phyloP scores from a whole-genome alignment of 2,113 vertebrate genomes.

The Ivindomyrus marchei region DNA sequence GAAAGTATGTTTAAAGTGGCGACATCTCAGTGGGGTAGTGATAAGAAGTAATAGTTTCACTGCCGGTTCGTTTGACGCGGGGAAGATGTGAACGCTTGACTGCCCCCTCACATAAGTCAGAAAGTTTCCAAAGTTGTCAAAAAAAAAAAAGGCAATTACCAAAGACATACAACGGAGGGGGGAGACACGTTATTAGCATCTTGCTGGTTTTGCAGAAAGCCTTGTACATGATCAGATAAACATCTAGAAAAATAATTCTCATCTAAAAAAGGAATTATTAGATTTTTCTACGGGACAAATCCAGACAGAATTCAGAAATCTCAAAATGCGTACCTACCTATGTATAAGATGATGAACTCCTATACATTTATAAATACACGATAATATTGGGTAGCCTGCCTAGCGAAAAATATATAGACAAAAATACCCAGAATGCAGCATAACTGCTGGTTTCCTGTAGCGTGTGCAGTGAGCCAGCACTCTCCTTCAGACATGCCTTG shows the following conservation, averaged over 20 bases:
- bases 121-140: neutral
- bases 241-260: neutral
- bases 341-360: neutral
- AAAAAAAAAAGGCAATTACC: neutral
- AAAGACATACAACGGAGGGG: neutral
- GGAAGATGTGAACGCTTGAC: neutral
- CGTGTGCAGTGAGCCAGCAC: neutral
- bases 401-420: neutral
- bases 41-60: constrained; percentile 19
- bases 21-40: neutral
- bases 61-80: neutral
- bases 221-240: neutral
- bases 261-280: neutral
- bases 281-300: neutral
- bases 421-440: neutral
- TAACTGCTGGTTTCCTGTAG: neutral
- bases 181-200: neutral
- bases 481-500: neutral
- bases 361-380: neutral
- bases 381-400: neutral
- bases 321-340: too few species aligned
- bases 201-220: neutral
- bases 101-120: neutral
- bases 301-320: neutral
- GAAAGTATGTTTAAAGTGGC: neutral